These are phyloP conservation scores for Limnephilus marmoratus DNA, from an alignment of 2,888 invertebrate species.

Conservation along the genomic window DNA sequence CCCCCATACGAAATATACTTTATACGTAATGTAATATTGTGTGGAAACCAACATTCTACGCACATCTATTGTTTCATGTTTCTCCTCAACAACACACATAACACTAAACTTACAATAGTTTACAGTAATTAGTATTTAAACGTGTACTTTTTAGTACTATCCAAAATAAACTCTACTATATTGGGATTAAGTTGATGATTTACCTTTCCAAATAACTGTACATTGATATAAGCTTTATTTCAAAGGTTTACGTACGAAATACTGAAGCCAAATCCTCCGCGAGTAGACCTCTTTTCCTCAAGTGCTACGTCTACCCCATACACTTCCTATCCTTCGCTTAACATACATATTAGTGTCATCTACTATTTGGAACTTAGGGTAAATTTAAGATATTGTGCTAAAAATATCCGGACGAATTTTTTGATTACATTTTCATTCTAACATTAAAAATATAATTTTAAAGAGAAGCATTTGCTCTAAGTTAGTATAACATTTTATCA, in stretches of 20 bases:
- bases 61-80: conserved; percentile 65
- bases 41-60: conserved; percentile 64
- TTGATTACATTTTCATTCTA: conserved; percentile 65
- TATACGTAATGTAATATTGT: conserved; percentile 39
- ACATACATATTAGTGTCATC: conserved; percentile 61
- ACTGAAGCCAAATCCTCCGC: conserved; percentile 61
- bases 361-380: conserved; percentile 66
- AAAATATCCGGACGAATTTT: conserved; percentile 66
- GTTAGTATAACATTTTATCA: conserved; percentile 44
- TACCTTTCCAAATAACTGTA: conserved; percentile 64
- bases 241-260: conserved; percentile 59
- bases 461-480: conserved; percentile 61
- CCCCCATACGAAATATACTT: conserved; percentile 64
- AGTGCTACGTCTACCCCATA: not conserved
- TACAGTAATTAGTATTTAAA: conserved; percentile 61
- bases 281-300: conserved; percentile 4
- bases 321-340: not conserved
- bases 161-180: conserved; percentile 66
- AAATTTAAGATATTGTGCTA: conserved; percentile 66
- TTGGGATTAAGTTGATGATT: conserved; percentile 60
- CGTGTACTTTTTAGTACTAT: conserved; percentile 61
- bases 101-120: conserved; percentile 63
- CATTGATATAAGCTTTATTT: conserved; percentile 65
- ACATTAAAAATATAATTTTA: conserved; percentile 64
- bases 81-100: conserved; percentile 63